Conservation (phyloP, 1,140 invertebrate species). For the Melipona quadrifasciata region DNA sequence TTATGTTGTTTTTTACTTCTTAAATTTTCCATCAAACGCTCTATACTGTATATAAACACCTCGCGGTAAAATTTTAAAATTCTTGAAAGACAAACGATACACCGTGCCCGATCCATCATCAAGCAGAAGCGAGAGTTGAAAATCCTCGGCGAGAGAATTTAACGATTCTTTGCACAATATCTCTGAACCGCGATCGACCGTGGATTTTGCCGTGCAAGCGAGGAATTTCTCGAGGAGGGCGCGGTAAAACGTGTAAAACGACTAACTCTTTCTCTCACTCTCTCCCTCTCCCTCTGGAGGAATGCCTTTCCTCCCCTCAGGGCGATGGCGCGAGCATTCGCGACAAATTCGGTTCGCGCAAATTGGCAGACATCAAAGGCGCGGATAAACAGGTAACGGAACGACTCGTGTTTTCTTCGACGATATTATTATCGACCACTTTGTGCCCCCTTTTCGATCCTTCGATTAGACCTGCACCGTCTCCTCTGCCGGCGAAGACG, state of each 20-base stretch:
- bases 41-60: too few species aligned
- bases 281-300: too few species aligned
- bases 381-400: constrained; percentile 6
- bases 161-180: not conserved
- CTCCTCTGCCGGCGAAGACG: not conserved
- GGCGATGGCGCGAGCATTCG: not conserved
- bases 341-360: constrained; percentile 6
- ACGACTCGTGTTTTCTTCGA: not conserved
- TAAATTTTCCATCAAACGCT: too few species aligned
- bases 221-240: not conserved
- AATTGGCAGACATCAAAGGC: constrained; percentile 27
- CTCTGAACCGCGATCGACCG: not conserved
- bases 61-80: too few species aligned
- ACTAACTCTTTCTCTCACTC: not conserved
- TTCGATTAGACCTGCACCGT: not conserved
- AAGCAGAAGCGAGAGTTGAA: not conserved
- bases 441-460: not conserved
- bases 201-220: not conserved
- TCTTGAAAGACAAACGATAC: too few species aligned
- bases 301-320: not conserved
- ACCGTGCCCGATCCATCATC: not conserved
- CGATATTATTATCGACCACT: constrained; percentile 21
- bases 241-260: not conserved
- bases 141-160: not conserved
- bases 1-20: too few species aligned